phyloP scores from a whole-genome alignment of 2,113 vertebrate genomes.

The Lepus timidus region DNA sequence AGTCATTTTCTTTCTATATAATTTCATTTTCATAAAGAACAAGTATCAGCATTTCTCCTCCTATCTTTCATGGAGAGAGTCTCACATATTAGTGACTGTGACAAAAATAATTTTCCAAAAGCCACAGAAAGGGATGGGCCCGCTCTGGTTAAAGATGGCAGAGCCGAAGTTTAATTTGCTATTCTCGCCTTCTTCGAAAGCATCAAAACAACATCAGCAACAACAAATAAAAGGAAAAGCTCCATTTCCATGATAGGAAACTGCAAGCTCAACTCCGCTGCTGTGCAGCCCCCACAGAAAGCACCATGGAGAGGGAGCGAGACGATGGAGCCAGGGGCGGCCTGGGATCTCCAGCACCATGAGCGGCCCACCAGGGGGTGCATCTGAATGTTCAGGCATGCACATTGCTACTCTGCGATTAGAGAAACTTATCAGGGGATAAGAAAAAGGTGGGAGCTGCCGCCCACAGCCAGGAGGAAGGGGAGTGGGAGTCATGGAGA shows the following conservation, averaged over 20 bases:
- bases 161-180: neutral
- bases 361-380: neutral
- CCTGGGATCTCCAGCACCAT: rapidly evolving
- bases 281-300: neutral
- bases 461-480: neutral
- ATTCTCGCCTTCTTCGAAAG: neutral
- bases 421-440: neutral
- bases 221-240: neutral
- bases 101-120: slow-evolving; percentile 2
- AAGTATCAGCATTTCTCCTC: neutral
- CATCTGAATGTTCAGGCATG: neutral
- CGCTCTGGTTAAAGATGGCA: neutral
- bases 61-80: neutral
- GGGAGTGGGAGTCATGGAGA: rapidly evolving
- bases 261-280: rapidly evolving
- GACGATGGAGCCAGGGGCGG: neutral
- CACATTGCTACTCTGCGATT: neutral
- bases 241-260: neutral
- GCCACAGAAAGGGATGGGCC: neutral
- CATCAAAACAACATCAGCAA: neutral
- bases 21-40: slow-evolving; percentile 52
- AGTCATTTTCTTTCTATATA: neutral
- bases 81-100: neutral
- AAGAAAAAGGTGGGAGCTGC: neutral
- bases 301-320: rapidly evolving